Conservation (phyloP, 2,888 invertebrate genomes). For the Leucoma salicis region DNA sequence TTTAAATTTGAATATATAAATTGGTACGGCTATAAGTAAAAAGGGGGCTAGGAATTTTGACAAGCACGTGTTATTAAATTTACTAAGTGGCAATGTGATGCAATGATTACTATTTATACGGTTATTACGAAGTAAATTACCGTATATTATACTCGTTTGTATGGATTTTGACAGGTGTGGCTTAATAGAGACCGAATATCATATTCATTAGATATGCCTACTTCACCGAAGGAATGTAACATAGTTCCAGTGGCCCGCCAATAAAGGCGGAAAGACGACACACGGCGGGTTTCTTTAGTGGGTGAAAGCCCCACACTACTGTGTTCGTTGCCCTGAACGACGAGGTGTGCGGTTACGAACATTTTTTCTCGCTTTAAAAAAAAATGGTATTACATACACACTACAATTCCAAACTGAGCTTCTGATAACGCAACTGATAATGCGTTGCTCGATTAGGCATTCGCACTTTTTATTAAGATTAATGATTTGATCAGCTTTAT, state of each 20-base stretch:
- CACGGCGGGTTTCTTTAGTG: no score
- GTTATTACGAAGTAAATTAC: conserved; percentile 37
- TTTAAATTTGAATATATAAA: conserved; percentile 11
- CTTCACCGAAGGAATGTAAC: background rate
- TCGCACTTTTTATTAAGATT: no score
- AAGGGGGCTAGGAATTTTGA: conserved; percentile 58
- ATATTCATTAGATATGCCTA: background rate
- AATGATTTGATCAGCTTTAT: no score
- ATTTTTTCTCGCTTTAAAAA: no score
- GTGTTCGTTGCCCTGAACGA: no score
- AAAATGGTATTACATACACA: no score
- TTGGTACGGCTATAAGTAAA: conserved; percentile 40
- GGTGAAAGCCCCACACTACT: no score
- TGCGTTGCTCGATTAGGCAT: no score
- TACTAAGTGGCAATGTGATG: conserved; percentile 58
- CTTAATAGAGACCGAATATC: conserved; percentile 11
- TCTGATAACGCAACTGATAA: no score
- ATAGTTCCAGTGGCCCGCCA: background rate
- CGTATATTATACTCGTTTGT: conserved; percentile 23
- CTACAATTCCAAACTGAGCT: no score
- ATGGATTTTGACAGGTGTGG: conserved; percentile 42
- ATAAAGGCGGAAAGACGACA: background rate
- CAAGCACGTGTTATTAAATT: conserved; percentile 73
- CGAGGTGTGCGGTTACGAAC: no score
- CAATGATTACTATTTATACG: conserved; percentile 67